A percentile compares a stretch with the other conserved stretches of the same genome.
Conservation (phyloP, 1,140 invertebrate species). For the Armadillidium nasatum region DNA sequence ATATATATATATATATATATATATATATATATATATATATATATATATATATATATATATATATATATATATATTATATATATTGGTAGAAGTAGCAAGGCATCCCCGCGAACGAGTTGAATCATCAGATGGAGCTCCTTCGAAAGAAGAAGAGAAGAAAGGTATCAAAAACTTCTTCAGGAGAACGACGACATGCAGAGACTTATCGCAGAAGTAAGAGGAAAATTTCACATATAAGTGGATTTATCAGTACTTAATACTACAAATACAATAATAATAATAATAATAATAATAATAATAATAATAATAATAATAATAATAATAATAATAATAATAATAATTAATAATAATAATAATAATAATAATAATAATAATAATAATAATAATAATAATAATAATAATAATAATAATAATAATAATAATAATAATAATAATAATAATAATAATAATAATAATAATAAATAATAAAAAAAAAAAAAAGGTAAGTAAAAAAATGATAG, state of each 20-base stretch:
- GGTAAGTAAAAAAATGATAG: no score
- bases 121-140: constrained; percentile 71
- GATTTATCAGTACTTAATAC: no score
- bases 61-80: no score
- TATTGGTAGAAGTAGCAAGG: constrained; percentile 48
- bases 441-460: no score
- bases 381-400: no score
- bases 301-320: background rate
- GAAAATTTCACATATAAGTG: no score
- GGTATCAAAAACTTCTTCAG: constrained; percentile 82
- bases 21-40: background rate
- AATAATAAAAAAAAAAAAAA: no score
- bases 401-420: no score
- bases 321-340: background rate
- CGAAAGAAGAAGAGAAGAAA: constrained; percentile 93
- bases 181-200: constrained; percentile 96
- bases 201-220: constrained; percentile 80
- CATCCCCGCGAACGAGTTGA: constrained; percentile 48
- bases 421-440: no score
- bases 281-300: background rate
- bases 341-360: background rate
- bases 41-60: constrained; percentile 12
- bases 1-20: background rate
- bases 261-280: no score
- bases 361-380: no score